phyloP scores from a whole-genome alignment of 2,113 vertebrate genomes.

The Gnathonemus longibarbis region DNA sequence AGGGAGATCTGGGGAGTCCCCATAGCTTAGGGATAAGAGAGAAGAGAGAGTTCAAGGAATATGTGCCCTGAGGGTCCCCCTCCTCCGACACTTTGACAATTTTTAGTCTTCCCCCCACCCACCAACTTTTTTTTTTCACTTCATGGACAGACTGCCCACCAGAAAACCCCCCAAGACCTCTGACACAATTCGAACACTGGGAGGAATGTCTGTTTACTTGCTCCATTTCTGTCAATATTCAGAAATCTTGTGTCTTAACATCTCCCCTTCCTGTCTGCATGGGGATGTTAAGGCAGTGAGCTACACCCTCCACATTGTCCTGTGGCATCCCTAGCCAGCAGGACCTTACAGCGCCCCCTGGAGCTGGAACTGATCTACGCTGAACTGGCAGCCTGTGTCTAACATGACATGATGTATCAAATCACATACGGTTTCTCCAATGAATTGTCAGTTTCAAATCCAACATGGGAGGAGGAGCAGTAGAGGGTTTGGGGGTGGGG shows the following conservation, averaged over 20 bases:
- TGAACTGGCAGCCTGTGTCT: neutral
- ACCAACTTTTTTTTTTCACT: neutral
- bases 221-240: neutral
- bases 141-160: neutral
- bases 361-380: neutral
- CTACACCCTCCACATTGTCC: neutral
- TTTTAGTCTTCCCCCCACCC: neutral
- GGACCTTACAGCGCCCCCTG: neutral
- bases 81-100: too few species aligned
- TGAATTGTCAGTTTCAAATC: neutral
- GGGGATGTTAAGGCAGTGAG: neutral
- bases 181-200: neutral
- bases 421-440: neutral
- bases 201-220: neutral
- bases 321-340: neutral
- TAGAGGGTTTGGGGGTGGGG: neutral
- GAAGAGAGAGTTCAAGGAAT: neutral
- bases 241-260: neutral
- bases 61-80: too few species aligned
- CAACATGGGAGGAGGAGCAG: neutral
- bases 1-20: neutral
- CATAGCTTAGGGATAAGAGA: neutral
- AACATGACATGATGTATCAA: neutral
- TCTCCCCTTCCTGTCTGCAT: neutral
- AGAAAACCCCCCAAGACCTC: neutral